Evolutionary conservation across 2,113 vertebrate species (phyloP).

Genomic region (Synchiropus splendidus): DNA sequence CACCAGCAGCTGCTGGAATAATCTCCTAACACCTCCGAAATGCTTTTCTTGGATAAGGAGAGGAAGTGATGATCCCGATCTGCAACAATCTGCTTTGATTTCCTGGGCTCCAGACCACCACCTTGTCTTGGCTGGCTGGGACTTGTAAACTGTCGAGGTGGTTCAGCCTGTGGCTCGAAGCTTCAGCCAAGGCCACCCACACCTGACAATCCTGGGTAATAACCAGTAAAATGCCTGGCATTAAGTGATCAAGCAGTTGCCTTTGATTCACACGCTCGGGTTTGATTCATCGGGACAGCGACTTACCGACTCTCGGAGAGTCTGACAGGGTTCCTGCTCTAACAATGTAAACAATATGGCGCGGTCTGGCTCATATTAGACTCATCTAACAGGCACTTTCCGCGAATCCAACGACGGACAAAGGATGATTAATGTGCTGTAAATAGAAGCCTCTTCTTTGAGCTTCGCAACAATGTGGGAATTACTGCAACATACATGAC

Average conservation of each 20-base stretch:
- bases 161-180: slow-evolving; percentile 38
- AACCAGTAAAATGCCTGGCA: slow-evolving; percentile 24
- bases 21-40: slow-evolving; percentile 50
- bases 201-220: slow-evolving; percentile 44
- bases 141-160: slow-evolving; percentile 47
- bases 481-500: too few species aligned
- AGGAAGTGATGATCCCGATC: slow-evolving; percentile 59
- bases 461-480: too few species aligned
- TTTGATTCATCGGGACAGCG: slow-evolving; percentile 10
- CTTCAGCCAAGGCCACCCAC: slow-evolving; percentile 62
- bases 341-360: slow-evolving; percentile 37
- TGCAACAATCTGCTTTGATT: slow-evolving; percentile 60
- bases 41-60: slow-evolving; percentile 57
- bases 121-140: slow-evolving; percentile 48
- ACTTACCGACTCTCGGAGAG: slow-evolving; percentile 24
- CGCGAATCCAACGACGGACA: slow-evolving; percentile 18
- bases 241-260: slow-evolving; percentile 19
- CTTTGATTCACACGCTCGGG: slow-evolving; percentile 19
- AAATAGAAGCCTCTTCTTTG: slow-evolving; percentile 37
- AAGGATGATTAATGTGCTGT: slow-evolving; percentile 34
- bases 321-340: slow-evolving; percentile 24
- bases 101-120: slow-evolving; percentile 55
- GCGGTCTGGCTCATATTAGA: slow-evolving; percentile 18
- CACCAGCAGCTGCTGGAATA: slow-evolving; percentile 48
- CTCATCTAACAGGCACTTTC: slow-evolving; percentile 31